Percentiles rank a stretch among this genome's conserved stretches.
phyloP scores from a whole-genome alignment of 2,113 vertebrate species.

The Hypomesus transpacificus region DNA sequence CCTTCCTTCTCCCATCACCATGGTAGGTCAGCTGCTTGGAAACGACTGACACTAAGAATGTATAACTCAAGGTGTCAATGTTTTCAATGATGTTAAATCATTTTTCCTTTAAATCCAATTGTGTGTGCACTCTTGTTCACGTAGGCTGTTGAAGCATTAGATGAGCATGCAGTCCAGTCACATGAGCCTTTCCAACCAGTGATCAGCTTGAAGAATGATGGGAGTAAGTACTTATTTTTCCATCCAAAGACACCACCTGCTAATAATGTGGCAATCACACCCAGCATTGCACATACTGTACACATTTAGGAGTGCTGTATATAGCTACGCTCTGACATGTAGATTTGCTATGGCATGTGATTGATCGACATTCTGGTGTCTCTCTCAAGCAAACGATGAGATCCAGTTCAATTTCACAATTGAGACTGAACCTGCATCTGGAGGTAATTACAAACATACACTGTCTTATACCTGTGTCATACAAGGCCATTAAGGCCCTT shows the following conservation, averaged over 20 bases:
- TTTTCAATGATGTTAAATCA: not conserved
- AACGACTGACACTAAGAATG: too few species aligned
- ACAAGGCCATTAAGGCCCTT: too few species aligned
- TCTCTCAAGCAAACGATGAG: conserved; percentile 59
- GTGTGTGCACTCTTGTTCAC: not conserved
- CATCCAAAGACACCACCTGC: too few species aligned
- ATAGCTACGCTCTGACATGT: not conserved
- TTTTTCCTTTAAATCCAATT: not conserved
- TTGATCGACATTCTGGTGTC: not conserved
- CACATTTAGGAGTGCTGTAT: not conserved
- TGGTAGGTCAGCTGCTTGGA: conserved; percentile 34
- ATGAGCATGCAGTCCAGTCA: not conserved
- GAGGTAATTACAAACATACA: conserved; percentile 35
- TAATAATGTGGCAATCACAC: too few species aligned
- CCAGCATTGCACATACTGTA: too few species aligned
- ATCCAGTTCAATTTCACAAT: conserved; percentile 67
- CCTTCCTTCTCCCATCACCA: conserved; percentile 26
- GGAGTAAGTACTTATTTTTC: conserved; percentile 39
- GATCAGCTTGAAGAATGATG: conserved; percentile 12
- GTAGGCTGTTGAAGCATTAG: conserved; percentile 22
- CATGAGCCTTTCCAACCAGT: conserved; percentile 17
- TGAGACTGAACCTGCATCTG: conserved; percentile 53
- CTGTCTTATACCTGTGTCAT: too few species aligned
- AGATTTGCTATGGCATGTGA: not conserved
- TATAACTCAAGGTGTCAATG: not conserved